Evolutionary conservation across 2,113 vertebrate genomes (phyloP).

Genomic region (Heterocephalus glaber): DNA sequence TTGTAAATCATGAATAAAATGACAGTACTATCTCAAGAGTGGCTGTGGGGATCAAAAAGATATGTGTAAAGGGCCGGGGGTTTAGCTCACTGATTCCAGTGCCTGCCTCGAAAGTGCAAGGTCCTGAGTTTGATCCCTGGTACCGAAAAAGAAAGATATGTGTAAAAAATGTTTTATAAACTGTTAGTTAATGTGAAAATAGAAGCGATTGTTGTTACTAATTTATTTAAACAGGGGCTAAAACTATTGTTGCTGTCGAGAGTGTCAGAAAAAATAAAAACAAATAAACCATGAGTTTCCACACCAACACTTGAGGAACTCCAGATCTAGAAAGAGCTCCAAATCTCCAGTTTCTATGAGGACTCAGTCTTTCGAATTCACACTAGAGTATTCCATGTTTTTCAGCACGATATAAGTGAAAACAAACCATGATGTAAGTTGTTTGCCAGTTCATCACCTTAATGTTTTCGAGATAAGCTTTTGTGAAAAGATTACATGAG

Average conservation of each 20-base stretch:
- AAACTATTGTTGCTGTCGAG: neutral
- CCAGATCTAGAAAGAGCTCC: neutral
- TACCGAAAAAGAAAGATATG: too few relatives aligned
- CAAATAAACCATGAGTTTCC: neutral
- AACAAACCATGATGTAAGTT: neutral
- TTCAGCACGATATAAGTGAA: neutral
- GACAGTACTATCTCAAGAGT: neutral
- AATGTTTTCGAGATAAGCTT: constrained; percentile 5
- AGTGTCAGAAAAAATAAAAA: neutral
- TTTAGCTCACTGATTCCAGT: too few relatives aligned
- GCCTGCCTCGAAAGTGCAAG: too few relatives aligned
- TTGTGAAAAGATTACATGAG: neutral
- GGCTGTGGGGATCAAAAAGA: neutral
- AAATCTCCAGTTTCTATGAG: neutral
- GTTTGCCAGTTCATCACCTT: neutral
- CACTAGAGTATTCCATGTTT: neutral
- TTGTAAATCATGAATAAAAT: constrained; percentile 18
- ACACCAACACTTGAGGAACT: neutral
- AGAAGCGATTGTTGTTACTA: neutral
- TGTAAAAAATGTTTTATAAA: constrained; percentile 42
- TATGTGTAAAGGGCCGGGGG: neutral
- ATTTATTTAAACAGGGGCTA: constrained; percentile 4
- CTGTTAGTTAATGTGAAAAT: neutral
- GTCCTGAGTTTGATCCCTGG: too few relatives aligned
- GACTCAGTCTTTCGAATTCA: neutral